Evolutionary conservation across 2,888 invertebrate genomes (phyloP), one percentile per base, ranked within the genome.

Genomic region (Zootermopsis nevadensis): DNA sequence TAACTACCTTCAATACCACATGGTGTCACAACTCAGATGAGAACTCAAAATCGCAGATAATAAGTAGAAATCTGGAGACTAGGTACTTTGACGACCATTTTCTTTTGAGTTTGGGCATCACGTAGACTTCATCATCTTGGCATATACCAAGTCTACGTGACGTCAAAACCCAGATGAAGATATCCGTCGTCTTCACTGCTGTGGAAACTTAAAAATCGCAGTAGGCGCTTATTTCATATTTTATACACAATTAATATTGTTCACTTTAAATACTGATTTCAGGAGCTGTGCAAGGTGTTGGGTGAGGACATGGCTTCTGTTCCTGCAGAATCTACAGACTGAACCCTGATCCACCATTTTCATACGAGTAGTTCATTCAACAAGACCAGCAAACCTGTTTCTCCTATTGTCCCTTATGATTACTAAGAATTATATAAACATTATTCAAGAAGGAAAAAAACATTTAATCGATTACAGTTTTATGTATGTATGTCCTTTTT

Each of bases 241-340:
- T 66, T 30, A 69, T 33, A 19, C 33, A 30, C 31, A 33, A 19
- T 31, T 33, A 27, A 27, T 15, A 60, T 31, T 55, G 22, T 27
- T 19, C 24, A 7, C 30, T 31, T 15, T 77, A 38, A 53, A 77
- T 81, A 83, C 72, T 77, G n/a, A 7, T 85, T 85, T 22, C 83
- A 86, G 86, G 86, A 85, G 80, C 83, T 86, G 30, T 86, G 86
- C 80, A 84, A 84, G 48, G 85, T 86, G 35, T 81, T 86, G 82
- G 86, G 86, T 30, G 86, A 86, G 22, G 79, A 79, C 24, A 22
- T 66, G 19, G n/a, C 66, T 60, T 33, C 66, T 27, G 8, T 60
- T 66, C 35, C 60, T n/a, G 79, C n/a, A 35, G 74, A 74, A 74
- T n/a, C 74, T 74, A 74, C 74, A 74, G 74, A 74, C 42, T 74